Percentiles rank a stretch among this genome's conserved stretches.
Conservation (phyloP, 30 jellyfish, hydroid and myxozoan genomes). For the Rhopilema esculentum region DNA sequence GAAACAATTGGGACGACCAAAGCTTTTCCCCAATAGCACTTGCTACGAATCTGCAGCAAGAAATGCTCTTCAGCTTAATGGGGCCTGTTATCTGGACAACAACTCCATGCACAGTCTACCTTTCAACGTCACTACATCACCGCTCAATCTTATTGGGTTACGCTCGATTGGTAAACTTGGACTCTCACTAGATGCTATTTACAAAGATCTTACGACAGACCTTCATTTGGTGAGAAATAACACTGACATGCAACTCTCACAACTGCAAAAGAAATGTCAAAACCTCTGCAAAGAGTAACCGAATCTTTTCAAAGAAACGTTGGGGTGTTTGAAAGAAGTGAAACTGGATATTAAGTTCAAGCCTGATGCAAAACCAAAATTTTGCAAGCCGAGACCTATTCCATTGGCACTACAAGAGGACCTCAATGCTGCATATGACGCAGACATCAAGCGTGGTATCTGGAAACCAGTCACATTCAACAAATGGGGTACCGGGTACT, state of each 20-base stretch:
- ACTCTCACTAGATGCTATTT: constrained; percentile 23
- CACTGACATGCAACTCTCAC: constrained; percentile 16
- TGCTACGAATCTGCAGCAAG: constrained; percentile 49
- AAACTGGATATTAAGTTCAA: constrained; percentile 26
- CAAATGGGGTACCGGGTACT: constrained; percentile 16
- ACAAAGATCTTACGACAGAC: constrained; percentile 26
- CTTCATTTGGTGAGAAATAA: constrained; percentile 37
- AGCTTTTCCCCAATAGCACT: constrained; percentile 27
- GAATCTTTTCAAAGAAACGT: constrained; percentile 15
- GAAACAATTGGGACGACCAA: constrained; percentile 35
- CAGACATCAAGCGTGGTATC: constrained; percentile 18
- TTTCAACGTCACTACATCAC: constrained; percentile 18
- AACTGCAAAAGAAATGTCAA: constrained; percentile 5
- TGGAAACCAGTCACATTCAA: constrained; percentile 22
- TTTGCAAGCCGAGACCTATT: constrained; percentile 13
- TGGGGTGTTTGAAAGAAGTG: constrained; percentile 35
- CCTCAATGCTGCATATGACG: constrained; percentile 22
- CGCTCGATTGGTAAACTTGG: constrained; percentile 29
- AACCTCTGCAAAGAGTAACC: constrained; percentile 13
- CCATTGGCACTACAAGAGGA: constrained; percentile 34
- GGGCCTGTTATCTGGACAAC: constrained; percentile 31
- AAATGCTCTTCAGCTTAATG: constrained; percentile 22
- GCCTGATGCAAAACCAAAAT: constrained; percentile 26
- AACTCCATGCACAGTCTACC: constrained; percentile 39
- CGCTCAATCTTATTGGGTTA: constrained; percentile 40